These are phyloP conservation scores for Morinoia aosen DNA, from an alignment of 2,888 invertebrate genomes.

Conservation along the genomic window DNA sequence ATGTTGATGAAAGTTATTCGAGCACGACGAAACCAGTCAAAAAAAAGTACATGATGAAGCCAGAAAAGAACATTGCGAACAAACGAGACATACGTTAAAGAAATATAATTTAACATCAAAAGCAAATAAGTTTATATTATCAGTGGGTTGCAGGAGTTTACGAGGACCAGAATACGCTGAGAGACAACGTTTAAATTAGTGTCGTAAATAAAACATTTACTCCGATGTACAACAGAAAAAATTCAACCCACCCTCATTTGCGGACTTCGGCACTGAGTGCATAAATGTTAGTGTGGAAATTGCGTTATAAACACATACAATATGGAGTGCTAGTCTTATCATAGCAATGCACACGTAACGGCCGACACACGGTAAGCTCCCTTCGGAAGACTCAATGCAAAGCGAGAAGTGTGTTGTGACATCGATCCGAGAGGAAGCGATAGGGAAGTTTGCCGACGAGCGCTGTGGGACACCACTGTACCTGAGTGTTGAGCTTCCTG, in stretches of 20 bases:
- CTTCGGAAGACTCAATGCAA: neutral
- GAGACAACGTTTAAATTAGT: neutral
- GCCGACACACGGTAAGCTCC: neutral
- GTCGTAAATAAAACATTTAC: neutral
- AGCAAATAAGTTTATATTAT: neutral
- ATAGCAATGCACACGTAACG: neutral
- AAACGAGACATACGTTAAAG: neutral
- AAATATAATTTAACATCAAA: neutral
- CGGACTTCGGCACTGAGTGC: neutral
- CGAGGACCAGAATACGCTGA: neutral
- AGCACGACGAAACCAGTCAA: neutral
- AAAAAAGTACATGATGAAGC: neutral
- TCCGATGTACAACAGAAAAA: neutral
- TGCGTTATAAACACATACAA: neutral
- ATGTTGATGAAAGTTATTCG: neutral
- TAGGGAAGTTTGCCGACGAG: neutral
- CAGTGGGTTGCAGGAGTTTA: neutral
- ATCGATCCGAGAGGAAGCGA: slow-evolving; percentile 30
- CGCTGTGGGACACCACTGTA: neutral
- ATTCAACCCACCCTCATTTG: neutral
- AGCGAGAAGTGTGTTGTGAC: slow-evolving; percentile 20
- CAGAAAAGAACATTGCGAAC: neutral
- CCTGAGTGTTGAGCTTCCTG: slow-evolving; percentile 41
- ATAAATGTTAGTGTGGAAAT: neutral
- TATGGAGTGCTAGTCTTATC: neutral